Evolutionary conservation across 1,140 invertebrate species (phyloP).

Genomic region (Uloborus diversus): DNA sequence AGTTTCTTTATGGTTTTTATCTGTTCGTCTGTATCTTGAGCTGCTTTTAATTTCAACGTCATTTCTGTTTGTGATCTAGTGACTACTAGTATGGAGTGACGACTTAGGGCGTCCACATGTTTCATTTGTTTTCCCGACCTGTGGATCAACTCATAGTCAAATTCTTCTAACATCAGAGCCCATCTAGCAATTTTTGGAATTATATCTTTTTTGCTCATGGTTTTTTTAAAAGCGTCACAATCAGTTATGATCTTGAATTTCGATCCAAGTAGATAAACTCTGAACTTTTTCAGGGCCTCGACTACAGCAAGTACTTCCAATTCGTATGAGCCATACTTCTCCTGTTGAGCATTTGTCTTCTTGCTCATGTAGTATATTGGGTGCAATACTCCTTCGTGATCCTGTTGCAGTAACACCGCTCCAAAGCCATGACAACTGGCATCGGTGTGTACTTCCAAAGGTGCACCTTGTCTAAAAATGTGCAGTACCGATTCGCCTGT

Average conservation of each 20-base stretch:
- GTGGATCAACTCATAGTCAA: constrained; percentile 31
- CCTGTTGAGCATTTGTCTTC: background rate
- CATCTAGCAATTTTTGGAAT: constrained; percentile 32
- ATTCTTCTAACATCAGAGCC: constrained; percentile 12
- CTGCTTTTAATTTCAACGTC: too few species aligned
- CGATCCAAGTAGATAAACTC: constrained; percentile 13
- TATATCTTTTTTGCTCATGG: constrained; percentile 6
- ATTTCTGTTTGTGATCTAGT: too few species aligned
- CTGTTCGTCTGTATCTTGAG: too few species aligned
- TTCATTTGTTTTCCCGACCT: constrained; percentile 18
- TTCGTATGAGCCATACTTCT: constrained; percentile 6
- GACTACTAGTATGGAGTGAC: background rate
- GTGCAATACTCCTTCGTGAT: constrained; percentile 4
- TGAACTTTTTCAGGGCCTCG: constrained; percentile 27
- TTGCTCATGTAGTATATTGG: constrained; percentile 2
- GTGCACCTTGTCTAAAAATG: background rate
- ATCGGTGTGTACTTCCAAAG: constrained; percentile 51
- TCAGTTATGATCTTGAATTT: constrained; percentile 44
- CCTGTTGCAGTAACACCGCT: constrained; percentile 11
- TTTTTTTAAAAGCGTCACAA: constrained; percentile 12
- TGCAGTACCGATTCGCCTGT: background rate
- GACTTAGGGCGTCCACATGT: constrained; percentile 45
- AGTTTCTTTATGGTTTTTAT: too few species aligned
- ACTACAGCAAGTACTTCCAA: constrained; percentile 33
- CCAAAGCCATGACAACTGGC: constrained; percentile 20